Conservation (phyloP, 2,797 vertebrate species). For the Lagodon rhomboides region DNA sequence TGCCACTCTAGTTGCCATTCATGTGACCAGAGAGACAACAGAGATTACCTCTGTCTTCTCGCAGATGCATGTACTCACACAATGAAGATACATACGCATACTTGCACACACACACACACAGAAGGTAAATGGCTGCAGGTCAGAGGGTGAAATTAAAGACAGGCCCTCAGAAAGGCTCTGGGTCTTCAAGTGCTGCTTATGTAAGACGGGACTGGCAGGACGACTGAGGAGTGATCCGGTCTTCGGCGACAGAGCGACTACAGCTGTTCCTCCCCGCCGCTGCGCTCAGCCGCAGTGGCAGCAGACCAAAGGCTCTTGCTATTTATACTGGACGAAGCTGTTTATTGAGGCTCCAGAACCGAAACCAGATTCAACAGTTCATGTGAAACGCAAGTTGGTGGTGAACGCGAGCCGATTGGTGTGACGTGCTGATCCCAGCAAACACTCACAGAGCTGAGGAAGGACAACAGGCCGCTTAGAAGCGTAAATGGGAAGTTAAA, state of each 20-base stretch:
- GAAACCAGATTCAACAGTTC: slow-evolving; percentile 48
- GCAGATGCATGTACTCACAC: not conserved
- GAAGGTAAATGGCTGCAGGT: slow-evolving; percentile 1
- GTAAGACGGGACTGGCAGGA: slow-evolving; percentile 40
- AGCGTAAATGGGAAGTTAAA: not conserved
- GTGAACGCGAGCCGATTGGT: slow-evolving; percentile 12
- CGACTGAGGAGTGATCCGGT: slow-evolving; percentile 48
- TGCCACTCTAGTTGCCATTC: no score
- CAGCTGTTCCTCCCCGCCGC: slow-evolving; percentile 70
- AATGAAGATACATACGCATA: not conserved
- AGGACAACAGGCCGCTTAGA: not conserved
- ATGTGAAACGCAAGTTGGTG: slow-evolving; percentile 38
- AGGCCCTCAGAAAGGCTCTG: slow-evolving; percentile 17
- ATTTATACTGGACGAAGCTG: slow-evolving; percentile 71
- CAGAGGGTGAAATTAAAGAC: slow-evolving; percentile 43
- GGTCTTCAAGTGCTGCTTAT: slow-evolving; percentile 52
- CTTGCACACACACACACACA: not conserved
- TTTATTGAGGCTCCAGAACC: slow-evolving; percentile 59
- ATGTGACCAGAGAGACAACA: no score
- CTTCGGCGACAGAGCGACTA: slow-evolving; percentile 66
- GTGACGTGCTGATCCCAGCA: slow-evolving; percentile 9
- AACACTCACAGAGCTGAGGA: not conserved
- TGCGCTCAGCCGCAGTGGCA: slow-evolving; percentile 61
- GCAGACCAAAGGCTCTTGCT: slow-evolving; percentile 64
- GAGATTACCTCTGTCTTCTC: not conserved